phyloP scores from a whole-genome alignment of 2,888 invertebrate genomes.

The Leuctra nigra region DNA sequence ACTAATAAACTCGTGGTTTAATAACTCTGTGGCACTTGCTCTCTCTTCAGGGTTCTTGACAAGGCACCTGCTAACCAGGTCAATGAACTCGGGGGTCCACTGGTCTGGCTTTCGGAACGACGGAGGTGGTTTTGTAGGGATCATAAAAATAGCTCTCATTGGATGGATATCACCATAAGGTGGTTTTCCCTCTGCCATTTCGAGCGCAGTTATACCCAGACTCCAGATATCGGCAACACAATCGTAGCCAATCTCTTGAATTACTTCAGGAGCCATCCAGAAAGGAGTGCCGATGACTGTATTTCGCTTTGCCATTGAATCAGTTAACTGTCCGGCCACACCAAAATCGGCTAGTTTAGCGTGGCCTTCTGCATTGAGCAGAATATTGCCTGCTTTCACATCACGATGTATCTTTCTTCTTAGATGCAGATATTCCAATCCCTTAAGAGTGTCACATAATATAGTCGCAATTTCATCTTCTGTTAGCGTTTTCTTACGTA shows the following conservation, averaged over 20 bases:
- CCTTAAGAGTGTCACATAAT: slow-evolving; percentile 90
- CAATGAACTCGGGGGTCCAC: slow-evolving; percentile 95
- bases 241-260: slow-evolving; percentile 98
- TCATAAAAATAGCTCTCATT: slow-evolving; percentile 98
- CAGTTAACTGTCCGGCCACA: slow-evolving; percentile 96
- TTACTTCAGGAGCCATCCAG: slow-evolving; percentile 98
- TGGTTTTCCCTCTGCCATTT: slow-evolving; percentile 98
- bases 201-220: slow-evolving; percentile 91
- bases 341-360: slow-evolving; percentile 99
- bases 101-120: slow-evolving; percentile 94
- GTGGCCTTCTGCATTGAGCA: slow-evolving; percentile 95
- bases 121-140: slow-evolving; percentile 98
- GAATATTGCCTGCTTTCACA: slow-evolving; percentile 96
- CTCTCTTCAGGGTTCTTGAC: slow-evolving; percentile 94
- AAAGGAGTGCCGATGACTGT: slow-evolving; percentile 92
- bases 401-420: slow-evolving; percentile 95
- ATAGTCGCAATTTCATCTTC: slow-evolving; percentile 98
- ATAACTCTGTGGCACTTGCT: slow-evolving; percentile 79
- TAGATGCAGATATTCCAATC: slow-evolving; percentile 92
- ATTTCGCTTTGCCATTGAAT: slow-evolving; percentile 96
- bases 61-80: slow-evolving; percentile 89
- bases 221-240: slow-evolving; percentile 99
- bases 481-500: slow-evolving; percentile 90
- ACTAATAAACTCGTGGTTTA: slow-evolving; percentile 87
- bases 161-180: slow-evolving; percentile 97